Evolutionary conservation across 2,888 invertebrate species (phyloP), one percentile per base, ranked within the genome.

Genomic region (Trichogramma evanescens): DNA sequence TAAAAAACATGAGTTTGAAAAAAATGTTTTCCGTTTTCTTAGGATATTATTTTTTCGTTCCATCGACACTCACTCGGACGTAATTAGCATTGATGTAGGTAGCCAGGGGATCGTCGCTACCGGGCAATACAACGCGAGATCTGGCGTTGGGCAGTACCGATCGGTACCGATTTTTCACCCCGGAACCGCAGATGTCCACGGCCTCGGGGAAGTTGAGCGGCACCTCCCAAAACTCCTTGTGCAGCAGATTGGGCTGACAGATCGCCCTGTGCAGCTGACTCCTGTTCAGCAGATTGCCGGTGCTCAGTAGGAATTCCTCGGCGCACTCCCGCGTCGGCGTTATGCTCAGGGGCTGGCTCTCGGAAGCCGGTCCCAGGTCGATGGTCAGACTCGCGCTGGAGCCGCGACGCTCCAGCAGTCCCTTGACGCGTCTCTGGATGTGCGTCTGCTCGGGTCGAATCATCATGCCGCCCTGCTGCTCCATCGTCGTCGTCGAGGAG

Each of bases 41-140:
- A 3, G 26, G 26, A 26, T 26, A 26, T 38, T 4, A 56, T 8
- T 46, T 39, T 54, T 39, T 13, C 52, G 10, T n/a, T 26, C 3
- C 26, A 38, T 40, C 26, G 3, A 75, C 78, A 75, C 78, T 79
- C 72, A 93, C 93, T 84, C 91, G 88, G 68, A 95, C 91, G 77
- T 89, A 95, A 81, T 95, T 95, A 69, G 95, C 95, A 81, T 95
- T 95, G 61, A 95, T 93, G 74, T 95, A 95, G 62, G 86, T 86
- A 38, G 79, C 76, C 3, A 83, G 72, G 49, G 82, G 81, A 74
- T 90, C 89, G 5, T 83, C 80, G 48, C 78, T 75, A 63, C 77
- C 77, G 13, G 83, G 82, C 67, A 95, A 77, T 50, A 88, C 83
- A 26, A 95, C 92, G 67, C 95, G 82, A 4, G 92, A 91, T 70